Evolutionary conservation across 2,113 vertebrate species (phyloP).

Genomic region (Lepisosteus osseus): DNA sequence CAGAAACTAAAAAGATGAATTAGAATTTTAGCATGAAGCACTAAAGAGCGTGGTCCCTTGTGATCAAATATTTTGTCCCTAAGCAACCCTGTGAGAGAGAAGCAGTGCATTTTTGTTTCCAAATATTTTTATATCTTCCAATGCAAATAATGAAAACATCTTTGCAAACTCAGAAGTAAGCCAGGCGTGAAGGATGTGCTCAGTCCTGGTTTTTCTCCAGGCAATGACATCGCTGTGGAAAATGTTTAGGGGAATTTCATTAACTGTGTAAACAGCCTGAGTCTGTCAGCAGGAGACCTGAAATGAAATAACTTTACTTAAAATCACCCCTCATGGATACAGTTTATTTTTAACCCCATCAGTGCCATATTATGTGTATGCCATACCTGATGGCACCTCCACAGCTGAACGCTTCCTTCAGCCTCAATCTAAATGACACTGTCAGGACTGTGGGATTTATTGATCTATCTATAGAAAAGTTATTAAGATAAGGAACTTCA

Average conservation of each 20-base stretch:
- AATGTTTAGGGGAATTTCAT: conserved; percentile 4
- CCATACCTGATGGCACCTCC: no score
- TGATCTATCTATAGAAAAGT: no score
- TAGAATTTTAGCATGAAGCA: not conserved
- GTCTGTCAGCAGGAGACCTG: no score
- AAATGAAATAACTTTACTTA: no score
- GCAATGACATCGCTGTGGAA: not conserved
- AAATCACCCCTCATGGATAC: no score
- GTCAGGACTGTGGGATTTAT: no score
- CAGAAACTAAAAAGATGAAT: not conserved
- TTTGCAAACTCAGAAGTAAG: not conserved
- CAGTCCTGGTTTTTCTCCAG: not conserved
- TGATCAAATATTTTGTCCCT: not conserved
- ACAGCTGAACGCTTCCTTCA: no score
- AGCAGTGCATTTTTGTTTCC: not conserved
- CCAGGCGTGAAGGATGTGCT: not conserved
- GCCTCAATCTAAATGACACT: no score
- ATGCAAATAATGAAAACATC: not conserved
- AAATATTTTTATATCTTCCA: not conserved
- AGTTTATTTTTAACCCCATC: no score
- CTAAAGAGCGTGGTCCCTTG: not conserved
- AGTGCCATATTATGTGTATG: no score
- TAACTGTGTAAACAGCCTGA: not conserved
- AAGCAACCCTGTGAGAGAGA: not conserved
- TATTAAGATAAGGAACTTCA: no score